phyloP scores from a whole-genome alignment of 1,140 invertebrate species.

The Zaprionus lachaisei region DNA sequence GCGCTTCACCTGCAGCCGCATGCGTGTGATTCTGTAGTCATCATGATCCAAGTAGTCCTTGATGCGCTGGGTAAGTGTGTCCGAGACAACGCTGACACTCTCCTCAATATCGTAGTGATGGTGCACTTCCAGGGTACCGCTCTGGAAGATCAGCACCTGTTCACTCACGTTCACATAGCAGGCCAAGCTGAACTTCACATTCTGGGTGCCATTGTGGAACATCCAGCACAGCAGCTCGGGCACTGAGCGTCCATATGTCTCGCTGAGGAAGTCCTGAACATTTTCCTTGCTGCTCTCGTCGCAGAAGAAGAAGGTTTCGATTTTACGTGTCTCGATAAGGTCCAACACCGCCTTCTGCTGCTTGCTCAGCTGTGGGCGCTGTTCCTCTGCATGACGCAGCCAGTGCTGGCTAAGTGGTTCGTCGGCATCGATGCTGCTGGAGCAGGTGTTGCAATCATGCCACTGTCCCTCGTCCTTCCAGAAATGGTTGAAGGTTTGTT shows the following conservation, averaged over 20 bases:
- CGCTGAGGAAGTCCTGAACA: slow-evolving; percentile 47
- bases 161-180: slow-evolving; percentile 60
- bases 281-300: slow-evolving; percentile 64
- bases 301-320: slow-evolving; percentile 67
- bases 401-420: slow-evolving; percentile 69
- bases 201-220: slow-evolving; percentile 58
- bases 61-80: slow-evolving; percentile 62
- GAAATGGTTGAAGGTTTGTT: slow-evolving; percentile 57
- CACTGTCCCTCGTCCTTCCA: slow-evolving; percentile 52
- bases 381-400: slow-evolving; percentile 45
- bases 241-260: slow-evolving; percentile 40
- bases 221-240: slow-evolving; percentile 65
- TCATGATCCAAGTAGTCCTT: slow-evolving; percentile 55
- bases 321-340: slow-evolving; percentile 64
- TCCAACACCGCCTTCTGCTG: slow-evolving; percentile 64
- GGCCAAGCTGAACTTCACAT: slow-evolving; percentile 60
- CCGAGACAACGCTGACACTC: slow-evolving; percentile 56
- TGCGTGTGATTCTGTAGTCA: slow-evolving; percentile 61
- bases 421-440: slow-evolving; percentile 60
- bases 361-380: slow-evolving; percentile 48
- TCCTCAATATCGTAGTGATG: slow-evolving; percentile 67
- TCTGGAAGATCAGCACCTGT: slow-evolving; percentile 65
- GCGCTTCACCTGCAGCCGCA: slow-evolving; percentile 56
- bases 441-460: slow-evolving; percentile 61
- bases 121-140: slow-evolving; percentile 48